Percentiles rank a stretch among this genome's conserved stretches.
Conservation (phyloP, 1,140 invertebrate genomes). For the Hestina assimilis region DNA sequence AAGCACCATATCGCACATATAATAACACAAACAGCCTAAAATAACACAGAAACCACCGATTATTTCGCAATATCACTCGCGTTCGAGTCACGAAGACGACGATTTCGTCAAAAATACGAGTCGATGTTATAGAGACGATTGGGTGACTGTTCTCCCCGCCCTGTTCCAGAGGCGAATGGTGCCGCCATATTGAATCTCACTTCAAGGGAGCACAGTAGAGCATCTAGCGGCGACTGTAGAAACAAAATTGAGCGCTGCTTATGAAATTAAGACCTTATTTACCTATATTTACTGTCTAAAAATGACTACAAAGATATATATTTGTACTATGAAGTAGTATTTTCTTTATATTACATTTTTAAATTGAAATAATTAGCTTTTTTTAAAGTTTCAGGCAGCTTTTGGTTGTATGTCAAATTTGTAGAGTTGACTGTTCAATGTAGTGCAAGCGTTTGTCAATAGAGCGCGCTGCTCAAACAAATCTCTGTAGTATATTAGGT, state of each 20-base stretch:
- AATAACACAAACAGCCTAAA: constrained; percentile 69
- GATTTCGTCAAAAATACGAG: constrained; percentile 71
- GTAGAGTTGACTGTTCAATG: background rate
- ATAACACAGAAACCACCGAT: constrained; percentile 70
- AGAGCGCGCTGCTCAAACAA: constrained; percentile 19
- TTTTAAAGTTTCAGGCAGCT: too few species aligned
- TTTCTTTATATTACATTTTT: too few species aligned
- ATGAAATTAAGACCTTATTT: background rate
- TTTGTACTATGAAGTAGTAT: too few species aligned
- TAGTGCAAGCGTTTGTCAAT: background rate
- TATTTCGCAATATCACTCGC: constrained; percentile 70
- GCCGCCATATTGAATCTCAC: constrained; percentile 74
- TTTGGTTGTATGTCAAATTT: too few species aligned
- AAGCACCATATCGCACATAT: constrained; percentile 67
- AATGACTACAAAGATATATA: too few species aligned
- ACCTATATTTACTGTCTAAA: background rate
- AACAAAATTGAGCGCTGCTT: constrained; percentile 14
- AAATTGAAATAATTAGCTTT: too few species aligned
- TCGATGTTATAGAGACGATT: constrained; percentile 70
- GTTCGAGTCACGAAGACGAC: constrained; percentile 66
- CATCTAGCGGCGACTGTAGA: constrained; percentile 53
- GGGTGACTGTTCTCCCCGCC: constrained; percentile 74
- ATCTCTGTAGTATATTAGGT: background rate
- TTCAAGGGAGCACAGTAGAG: constrained; percentile 40
- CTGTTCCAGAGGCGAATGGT: constrained; percentile 74